Conservation (phyloP, 2,888 invertebrate genomes). For the Argyresthia albistria region DNA sequence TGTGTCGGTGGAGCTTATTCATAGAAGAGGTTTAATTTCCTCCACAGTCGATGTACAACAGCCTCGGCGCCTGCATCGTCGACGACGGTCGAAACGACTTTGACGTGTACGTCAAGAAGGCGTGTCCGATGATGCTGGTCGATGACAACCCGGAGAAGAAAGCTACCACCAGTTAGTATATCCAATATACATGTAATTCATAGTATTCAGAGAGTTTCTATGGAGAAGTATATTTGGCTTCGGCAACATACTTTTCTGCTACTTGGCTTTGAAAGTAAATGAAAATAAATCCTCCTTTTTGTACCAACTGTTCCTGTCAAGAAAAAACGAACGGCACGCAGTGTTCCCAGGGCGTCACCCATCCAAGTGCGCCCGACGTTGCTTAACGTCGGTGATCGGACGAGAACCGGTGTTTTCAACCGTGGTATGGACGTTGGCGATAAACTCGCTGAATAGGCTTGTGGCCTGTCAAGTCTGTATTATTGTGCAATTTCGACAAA, state of each 20-base stretch:
- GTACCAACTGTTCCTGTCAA: no score
- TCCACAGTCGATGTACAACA: constrained; percentile 84
- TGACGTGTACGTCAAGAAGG: constrained; percentile 84
- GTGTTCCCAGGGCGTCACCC: constrained; percentile 24
- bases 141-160: constrained; percentile 77
- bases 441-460: no score
- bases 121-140: constrained; percentile 77
- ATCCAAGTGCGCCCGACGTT: constrained; percentile 23
- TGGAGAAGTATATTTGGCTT: no score
- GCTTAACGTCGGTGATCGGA: constrained; percentile 25
- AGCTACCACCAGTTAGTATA: constrained; percentile 69
- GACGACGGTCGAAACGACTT: constrained; percentile 79
- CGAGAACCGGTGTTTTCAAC: constrained; percentile 31
- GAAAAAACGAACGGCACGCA: constrained; percentile 18
- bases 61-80: constrained; percentile 85
- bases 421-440: constrained; percentile 31
- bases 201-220: no score
- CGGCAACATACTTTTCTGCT: no score
- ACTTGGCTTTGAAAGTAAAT: no score
- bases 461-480: no score
- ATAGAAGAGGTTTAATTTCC: no score
- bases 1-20: no score
- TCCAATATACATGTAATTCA: no score
- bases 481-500: no score
- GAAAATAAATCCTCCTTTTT: no score